Evolutionary conservation across 2,888 invertebrate species (phyloP), one percentile per base, ranked within the genome.

Genomic region (Scaptomyza reducta): DNA sequence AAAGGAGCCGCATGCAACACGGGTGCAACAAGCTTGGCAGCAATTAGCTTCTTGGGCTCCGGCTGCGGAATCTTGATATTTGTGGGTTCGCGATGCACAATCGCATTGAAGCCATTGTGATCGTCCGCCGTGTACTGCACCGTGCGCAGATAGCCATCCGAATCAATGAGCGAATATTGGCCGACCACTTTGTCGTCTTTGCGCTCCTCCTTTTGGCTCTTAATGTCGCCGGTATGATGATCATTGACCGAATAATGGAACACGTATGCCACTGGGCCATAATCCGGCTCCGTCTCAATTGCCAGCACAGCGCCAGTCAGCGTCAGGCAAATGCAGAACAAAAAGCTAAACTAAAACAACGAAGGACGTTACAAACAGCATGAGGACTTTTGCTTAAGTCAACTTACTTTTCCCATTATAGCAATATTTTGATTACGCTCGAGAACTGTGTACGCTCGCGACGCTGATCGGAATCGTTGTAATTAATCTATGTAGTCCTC

Each of bases 51-150:
- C 64, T 87, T 84, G 16, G 73, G 75, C 18, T 78, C 61, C 0
- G 75, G 84, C 46, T 86, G 85, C 0, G 91, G 91, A n/a, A 91
- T 90, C 68, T 90, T 90, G 41, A 90, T 90, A 54, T 89, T 74
- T 3, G 92, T 91, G n/a, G 92, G 92, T 77, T 93, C 92, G 40
- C 92, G 92, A 64, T 91, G 91, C 1, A 93, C 93, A 40, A 93
- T 83, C 4, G 93, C 93, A 79, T 93, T 93, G 90, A 93, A 93
- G 59, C 93, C 93, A 66, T 89, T 92, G 75, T 92, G 92, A n/a
- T 92, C 90, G 79, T 93, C 93, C 27, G 93, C 92, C 58, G 91
- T 91, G 88, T 93, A 93, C 22, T 93, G 92, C n/a, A 93, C 93
- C 38, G 91, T 90, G 65, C 93, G 92, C 57, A 90, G 91, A 75